Evolutionary conservation across 2,113 vertebrate species (phyloP).

Genomic region (Tyrannus savana): DNA sequence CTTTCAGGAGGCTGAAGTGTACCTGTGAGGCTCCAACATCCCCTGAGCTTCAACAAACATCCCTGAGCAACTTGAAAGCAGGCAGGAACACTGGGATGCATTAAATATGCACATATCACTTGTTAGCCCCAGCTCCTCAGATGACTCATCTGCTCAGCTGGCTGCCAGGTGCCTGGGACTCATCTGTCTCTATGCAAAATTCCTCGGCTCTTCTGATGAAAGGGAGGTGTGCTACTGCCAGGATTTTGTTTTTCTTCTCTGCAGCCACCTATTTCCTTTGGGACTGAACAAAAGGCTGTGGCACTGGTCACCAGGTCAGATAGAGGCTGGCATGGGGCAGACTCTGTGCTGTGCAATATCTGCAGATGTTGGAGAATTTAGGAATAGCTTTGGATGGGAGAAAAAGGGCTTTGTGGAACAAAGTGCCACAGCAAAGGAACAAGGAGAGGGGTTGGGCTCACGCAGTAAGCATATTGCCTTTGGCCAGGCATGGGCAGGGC

Average conservation of each 20-base stretch:
- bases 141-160: neutral
- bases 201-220: neutral
- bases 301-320: neutral
- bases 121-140: neutral
- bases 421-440: neutral
- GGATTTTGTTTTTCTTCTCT: neutral
- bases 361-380: neutral
- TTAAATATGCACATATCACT: neutral
- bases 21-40: neutral
- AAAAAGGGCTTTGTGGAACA: neutral
- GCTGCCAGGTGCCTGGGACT: neutral
- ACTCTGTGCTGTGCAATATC: neutral
- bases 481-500: neutral
- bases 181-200: neutral
- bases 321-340: neutral
- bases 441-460: neutral
- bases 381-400: neutral
- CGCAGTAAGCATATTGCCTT: neutral
- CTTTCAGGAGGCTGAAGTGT: neutral
- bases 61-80: neutral
- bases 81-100: neutral
- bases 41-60: neutral
- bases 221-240: neutral
- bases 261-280: neutral
- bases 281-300: neutral